Evolutionary conservation across 2,888 invertebrate genomes (phyloP).

Genomic region (Glyphotaelius pellucidus): DNA sequence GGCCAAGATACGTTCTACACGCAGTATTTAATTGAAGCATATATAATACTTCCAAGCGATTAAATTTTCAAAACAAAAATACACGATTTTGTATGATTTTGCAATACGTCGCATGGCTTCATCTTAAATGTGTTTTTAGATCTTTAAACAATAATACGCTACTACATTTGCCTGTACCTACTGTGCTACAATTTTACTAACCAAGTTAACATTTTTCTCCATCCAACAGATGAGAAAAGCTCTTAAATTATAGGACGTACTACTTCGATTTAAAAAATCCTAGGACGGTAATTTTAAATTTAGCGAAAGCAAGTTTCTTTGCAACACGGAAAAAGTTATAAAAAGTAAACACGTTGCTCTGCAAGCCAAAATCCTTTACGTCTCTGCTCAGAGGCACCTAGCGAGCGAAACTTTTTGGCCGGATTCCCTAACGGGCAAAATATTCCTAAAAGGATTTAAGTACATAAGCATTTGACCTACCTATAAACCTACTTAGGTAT

Average conservation of each 20-base stretch:
- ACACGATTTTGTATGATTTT: too few relatives aligned
- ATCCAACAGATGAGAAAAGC: neutral
- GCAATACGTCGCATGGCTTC: too few relatives aligned
- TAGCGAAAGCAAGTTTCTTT: neutral
- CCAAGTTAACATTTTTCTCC: neutral
- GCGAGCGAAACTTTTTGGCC: neutral
- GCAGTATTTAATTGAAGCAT: too few relatives aligned
- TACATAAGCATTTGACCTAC: constrained; percentile 14
- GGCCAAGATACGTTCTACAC: too few relatives aligned
- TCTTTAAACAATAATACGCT: too few relatives aligned
- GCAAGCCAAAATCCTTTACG: constrained; percentile 2
- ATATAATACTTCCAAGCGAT: too few relatives aligned
- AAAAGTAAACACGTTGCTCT: neutral
- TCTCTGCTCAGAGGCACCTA: neutral
- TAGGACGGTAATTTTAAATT: neutral
- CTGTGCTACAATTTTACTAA: too few relatives aligned
- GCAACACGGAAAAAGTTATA: neutral
- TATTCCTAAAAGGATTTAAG: neutral
- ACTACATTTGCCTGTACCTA: neutral
- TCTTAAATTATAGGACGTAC: neutral
- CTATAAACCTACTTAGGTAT: neutral
- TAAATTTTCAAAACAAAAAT: too few relatives aligned
- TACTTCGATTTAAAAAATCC: neutral
- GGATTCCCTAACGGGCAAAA: neutral
- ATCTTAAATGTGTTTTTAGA: too few relatives aligned